Base-by-base conservation (phyloP, 2,113 vertebrate species). In the Otocyon megalotis region DNA sequence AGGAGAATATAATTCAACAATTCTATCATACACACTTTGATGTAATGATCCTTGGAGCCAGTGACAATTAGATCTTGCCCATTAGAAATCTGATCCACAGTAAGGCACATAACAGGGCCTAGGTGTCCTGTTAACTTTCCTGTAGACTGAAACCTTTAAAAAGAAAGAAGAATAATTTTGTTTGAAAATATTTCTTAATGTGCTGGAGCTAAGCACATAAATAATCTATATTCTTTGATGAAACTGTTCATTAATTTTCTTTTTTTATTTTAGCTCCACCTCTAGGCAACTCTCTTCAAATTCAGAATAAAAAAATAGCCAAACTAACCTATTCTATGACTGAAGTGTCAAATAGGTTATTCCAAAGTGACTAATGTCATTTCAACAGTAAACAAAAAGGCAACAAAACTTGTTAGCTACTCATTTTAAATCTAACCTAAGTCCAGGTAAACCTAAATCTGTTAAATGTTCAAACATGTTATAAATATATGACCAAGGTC, bases 11-110 rank as follows among this genome's bases (percentile, higher is more conserved):
- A 89, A 71, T 91, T 72, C 24, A 88, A 69, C 37, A 35, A 30
- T 9, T 48, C 43, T 30, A 1, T 77, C 63, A 86, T 86, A 93
- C 95, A 97, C 37, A 99, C 99, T 99, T 99, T 99, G 77, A 99
- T 98, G 88, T 99, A 99, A 97, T 99, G 99, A 92, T 99, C 99
- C 97, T 99, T 99, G 92, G 99, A 99, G 93, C 99, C 99, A n/a
- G 99, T 99, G 96, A 99, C 98, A 95, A 99, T 99, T n/a, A 99
- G 97, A 97, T 99, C 99, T 97, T 99, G 99, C 83, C 99, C 99
- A 32, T 97, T 99, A 63, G 99, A 99, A 96, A 99, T 98, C 65
- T 98, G 99, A 88, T 99, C 99, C 0, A 99, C 99, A 14, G 99
- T 99, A 96, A 99, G 99, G 98, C 99, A 99, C 99, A 99, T 99